Percentiles rank a stretch among this genome's conserved stretches.
phyloP scores from a whole-genome alignment of 2,113 vertebrate species.

The Lepisosteus osseus region DNA sequence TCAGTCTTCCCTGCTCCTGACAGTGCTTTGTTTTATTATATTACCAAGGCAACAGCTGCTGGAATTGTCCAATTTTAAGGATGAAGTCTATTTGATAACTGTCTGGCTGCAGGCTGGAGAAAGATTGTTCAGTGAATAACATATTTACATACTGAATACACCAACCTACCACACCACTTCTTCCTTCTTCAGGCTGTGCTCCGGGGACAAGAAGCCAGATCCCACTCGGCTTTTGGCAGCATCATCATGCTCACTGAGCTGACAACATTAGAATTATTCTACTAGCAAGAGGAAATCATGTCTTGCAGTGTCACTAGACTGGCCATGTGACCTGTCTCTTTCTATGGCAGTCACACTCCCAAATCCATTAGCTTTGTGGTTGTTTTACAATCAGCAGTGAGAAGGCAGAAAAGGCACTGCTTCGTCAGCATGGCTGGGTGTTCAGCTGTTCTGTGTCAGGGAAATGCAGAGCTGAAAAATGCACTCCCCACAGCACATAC shows the following conservation, averaged over 20 bases:
- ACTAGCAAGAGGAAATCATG: constrained; percentile 26
- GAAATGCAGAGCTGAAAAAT: constrained; percentile 8
- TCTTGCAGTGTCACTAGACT: constrained; percentile 35
- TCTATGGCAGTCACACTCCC: constrained; percentile 39
- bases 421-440: constrained; percentile 32
- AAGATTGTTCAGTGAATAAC: neutral
- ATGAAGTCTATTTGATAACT: neutral
- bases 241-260: constrained; percentile 39
- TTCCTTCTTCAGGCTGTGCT: constrained; percentile 32
- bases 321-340: constrained; percentile 57
- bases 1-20: constrained; percentile 15
- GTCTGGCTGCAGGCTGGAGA: neutral
- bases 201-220: constrained; percentile 37
- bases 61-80: constrained; percentile 32
- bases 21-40: constrained; percentile 10
- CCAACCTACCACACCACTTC: constrained; percentile 52
- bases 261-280: constrained; percentile 35
- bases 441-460: constrained; percentile 13
- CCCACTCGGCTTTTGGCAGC: constrained; percentile 29
- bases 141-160: constrained; percentile 16
- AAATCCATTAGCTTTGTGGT: constrained; percentile 52
- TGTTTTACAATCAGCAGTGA: constrained; percentile 31
- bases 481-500: constrained; percentile 30
- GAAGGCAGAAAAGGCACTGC: constrained; percentile 31
- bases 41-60: constrained; percentile 12